A percentile compares a stretch with the other conserved stretches of the same genome.
Conservation (phyloP, 2,888 invertebrate genomes). For the Parapristionchus giblindavisi region DNA sequence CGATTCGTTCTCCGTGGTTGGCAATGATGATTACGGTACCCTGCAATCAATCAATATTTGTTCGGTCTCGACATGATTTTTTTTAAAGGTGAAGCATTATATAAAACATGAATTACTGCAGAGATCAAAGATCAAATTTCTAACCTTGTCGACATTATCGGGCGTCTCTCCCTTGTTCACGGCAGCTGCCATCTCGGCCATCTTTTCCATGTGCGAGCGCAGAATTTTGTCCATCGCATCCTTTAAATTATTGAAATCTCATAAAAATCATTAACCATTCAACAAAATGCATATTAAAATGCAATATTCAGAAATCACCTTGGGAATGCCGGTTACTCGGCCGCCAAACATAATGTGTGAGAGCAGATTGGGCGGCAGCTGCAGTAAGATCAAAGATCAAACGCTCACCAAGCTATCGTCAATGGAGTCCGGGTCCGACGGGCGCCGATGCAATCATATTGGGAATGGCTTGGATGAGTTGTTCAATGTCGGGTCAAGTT, state of each 20-base stretch:
- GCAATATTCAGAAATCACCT: constrained; percentile 37
- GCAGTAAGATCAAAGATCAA: constrained; percentile 29
- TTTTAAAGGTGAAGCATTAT: too few relatives aligned
- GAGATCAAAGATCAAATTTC: too few relatives aligned
- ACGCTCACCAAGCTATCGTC: constrained; percentile 62
- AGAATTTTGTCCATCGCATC: constrained; percentile 61
- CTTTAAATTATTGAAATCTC: too few relatives aligned
- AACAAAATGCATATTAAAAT: too few relatives aligned
- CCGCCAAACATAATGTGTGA: constrained; percentile 67
- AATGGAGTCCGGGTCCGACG: constrained; percentile 57
- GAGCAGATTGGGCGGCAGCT: constrained; percentile 63
- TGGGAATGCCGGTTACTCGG: constrained; percentile 65
- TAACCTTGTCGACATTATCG: constrained; percentile 34
- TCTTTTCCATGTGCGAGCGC: constrained; percentile 59
- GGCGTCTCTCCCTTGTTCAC: constrained; percentile 45
- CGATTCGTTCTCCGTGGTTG: constrained; percentile 98
- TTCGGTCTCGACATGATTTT: too few relatives aligned
- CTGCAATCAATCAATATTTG: constrained; percentile 76
- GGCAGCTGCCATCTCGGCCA: constrained; percentile 59
- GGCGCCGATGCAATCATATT: constrained; percentile 66
- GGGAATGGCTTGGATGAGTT: constrained; percentile 65
- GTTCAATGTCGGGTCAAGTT: too few relatives aligned
- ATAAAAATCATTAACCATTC: too few relatives aligned
- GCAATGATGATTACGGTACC: constrained; percentile 99
- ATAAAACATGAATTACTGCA: too few relatives aligned